Conservation (phyloP, 2,113 vertebrate genomes). For the Neolamprologus cancellatus region DNA sequence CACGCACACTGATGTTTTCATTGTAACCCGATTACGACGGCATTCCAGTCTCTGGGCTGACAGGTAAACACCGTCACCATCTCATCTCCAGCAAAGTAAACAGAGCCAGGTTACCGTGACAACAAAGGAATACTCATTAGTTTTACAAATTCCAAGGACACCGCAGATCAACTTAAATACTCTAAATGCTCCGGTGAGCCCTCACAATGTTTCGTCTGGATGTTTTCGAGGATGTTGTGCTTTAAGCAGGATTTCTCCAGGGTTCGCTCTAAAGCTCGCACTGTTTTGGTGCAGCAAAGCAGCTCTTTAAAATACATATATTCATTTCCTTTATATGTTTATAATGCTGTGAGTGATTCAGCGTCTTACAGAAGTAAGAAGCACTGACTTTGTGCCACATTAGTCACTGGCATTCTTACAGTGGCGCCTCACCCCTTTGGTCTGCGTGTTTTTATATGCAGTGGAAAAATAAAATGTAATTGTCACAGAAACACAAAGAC, state of each 20-base stretch:
- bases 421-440: neutral
- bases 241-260: neutral
- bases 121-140: conserved; percentile 4
- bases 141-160: neutral
- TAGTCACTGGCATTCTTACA: neutral
- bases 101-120: neutral
- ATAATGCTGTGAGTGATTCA: neutral
- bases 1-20: neutral
- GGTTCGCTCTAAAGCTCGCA: neutral
- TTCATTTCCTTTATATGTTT: neutral
- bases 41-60: neutral
- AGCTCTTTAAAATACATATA: neutral
- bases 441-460: neutral
- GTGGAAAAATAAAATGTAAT: neutral
- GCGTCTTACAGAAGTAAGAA: neutral
- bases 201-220: neutral
- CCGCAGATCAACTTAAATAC: neutral
- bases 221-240: neutral
- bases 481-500: neutral
- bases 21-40: conserved; percentile 1
- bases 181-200: neutral
- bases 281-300: neutral
- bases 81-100: neutral
- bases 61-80: neutral
- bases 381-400: neutral